phyloP scores from a whole-genome alignment of 2,113 vertebrate genomes.

The Bubo blakistoni region DNA sequence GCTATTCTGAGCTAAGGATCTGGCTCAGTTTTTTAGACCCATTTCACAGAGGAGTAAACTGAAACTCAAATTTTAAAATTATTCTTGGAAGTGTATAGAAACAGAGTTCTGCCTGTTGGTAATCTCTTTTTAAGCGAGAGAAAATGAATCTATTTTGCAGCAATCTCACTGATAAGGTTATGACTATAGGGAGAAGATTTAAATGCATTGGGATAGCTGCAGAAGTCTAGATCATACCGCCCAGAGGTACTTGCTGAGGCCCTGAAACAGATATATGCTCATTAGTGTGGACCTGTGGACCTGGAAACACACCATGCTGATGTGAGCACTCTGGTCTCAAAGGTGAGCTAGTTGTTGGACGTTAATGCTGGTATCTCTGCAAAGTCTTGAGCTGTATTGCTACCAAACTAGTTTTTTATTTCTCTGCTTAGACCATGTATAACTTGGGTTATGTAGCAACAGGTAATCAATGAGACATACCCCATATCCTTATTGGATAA shows the following conservation, averaged over 20 bases:
- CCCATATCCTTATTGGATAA: background rate
- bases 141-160: background rate
- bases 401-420: background rate
- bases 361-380: background rate
- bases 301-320: background rate
- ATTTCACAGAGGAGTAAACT: background rate
- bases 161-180: background rate
- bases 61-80: background rate
- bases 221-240: background rate
- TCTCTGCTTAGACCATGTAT: background rate
- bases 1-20: background rate
- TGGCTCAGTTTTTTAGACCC: background rate
- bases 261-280: background rate
- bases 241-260: background rate
- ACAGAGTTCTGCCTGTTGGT: background rate
- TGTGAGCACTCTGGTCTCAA: background rate
- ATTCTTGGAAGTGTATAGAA: background rate
- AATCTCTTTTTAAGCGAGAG: background rate
- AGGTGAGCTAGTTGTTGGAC: background rate
- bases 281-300: background rate
- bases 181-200: background rate
- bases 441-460: background rate
- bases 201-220: background rate
- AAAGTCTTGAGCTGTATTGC: background rate
- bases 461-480: background rate